Evolutionary conservation across 2,888 invertebrate species (phyloP), one percentile per base, ranked within the genome.

Genomic region (Phaonia tiefii): DNA sequence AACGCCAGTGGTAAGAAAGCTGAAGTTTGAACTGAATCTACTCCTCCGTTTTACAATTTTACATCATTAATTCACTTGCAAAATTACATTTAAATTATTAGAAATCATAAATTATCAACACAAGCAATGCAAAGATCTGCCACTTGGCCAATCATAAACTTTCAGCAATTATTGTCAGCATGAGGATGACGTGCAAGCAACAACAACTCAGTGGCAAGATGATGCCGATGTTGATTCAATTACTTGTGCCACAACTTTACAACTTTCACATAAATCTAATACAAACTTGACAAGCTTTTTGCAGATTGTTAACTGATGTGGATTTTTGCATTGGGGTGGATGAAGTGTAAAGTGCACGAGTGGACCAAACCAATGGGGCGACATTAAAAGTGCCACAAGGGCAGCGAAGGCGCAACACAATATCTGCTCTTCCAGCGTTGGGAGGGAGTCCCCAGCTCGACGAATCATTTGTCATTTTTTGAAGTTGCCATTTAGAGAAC

Each of bases 401-500:
- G 58, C 8, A 20, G 22, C 44, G 17, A n/a, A 15, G 17, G 46
- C 31, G 31, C 31, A 8, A 31, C 31, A 31, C 31, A 46, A 46
- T n/a, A n/a, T 5, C 17, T 46, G 17, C 46, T 46, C 44, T n/a
- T 1, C 15, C 15, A 51, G 2, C 58, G 15, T 60, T 17, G 46
- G 10, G 37, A 20, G 20, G 17, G 63, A 42, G 63, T 20, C 17
- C 13, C 42, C 37, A 69, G 37, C n/a, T 20, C 17, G 13, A 69
- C 26, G 65, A 54, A 72, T 78, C 78, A 75, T 81, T 81, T 71
- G 69, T 81, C 75, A 81, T 75, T 75, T 78, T 26, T 65, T 39
- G 72, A 72, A 78, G 56, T 56, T 78, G 75, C 72, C 78, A 81
- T 78, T 72, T 78, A 65, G 75, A 69, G 78, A 69, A 72, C 75